These are phyloP conservation scores for Pelodiscus sinensis DNA, from an alignment of 2,113 vertebrate species.

Conservation along the genomic window DNA sequence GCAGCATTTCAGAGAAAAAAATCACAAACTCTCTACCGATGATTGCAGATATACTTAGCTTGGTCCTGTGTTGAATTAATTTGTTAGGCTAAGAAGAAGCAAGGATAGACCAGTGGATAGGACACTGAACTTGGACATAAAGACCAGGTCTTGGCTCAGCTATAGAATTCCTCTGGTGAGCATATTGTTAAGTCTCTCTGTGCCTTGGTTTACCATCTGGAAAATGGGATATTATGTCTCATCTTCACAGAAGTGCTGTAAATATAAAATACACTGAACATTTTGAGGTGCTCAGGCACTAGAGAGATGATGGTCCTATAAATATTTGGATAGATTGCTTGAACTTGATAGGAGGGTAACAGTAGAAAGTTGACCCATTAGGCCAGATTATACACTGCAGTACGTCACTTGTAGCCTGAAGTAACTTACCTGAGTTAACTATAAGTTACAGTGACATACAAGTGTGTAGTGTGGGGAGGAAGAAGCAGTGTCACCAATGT, in stretches of 20 bases:
- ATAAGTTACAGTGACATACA: neutral
- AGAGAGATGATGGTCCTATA: neutral
- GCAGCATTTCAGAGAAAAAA: neutral
- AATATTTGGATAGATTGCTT: neutral
- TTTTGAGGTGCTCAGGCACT: neutral
- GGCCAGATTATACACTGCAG: neutral
- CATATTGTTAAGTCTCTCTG: neutral
- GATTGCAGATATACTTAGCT: neutral
- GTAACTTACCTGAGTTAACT: neutral
- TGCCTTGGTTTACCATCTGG: neutral
- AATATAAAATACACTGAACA: neutral
- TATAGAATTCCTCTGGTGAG: neutral
- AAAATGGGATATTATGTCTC: neutral
- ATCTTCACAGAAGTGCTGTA: neutral
- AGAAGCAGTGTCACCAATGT: neutral
- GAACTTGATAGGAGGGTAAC: neutral
- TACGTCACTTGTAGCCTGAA: neutral
- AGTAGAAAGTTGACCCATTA: neutral
- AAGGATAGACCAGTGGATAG: neutral
- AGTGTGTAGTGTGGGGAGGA: neutral
- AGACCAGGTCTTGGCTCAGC: neutral
- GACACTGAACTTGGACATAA: neutral
- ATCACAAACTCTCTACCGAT: neutral
- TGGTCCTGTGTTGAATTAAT: neutral
- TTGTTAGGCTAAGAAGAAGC: neutral